Conservation (phyloP, 2,797 vertebrate genomes). For the Tympanoctomys barrerae region DNA sequence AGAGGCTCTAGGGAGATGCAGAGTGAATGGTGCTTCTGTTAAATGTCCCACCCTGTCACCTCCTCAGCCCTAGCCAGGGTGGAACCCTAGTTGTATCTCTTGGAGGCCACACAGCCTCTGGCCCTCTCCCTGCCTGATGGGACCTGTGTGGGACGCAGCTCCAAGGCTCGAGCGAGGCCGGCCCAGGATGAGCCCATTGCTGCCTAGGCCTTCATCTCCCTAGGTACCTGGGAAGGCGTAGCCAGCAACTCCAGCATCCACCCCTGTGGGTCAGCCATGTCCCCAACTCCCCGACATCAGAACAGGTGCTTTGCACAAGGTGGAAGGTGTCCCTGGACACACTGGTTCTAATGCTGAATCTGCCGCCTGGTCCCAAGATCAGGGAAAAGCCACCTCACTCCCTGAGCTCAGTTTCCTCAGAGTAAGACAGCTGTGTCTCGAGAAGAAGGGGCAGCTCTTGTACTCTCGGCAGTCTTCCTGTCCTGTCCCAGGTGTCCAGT, state of each 20-base stretch:
- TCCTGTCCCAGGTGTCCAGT: not conserved
- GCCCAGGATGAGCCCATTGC: not conserved
- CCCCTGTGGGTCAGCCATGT: not conserved
- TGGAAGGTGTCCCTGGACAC: not conserved
- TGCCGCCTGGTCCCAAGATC: not conserved
- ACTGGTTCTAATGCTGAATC: not conserved
- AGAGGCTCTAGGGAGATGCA: not conserved
- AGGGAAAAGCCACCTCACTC: not conserved
- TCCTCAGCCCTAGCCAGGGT: not conserved
- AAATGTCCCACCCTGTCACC: not conserved
- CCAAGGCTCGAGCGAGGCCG: not conserved
- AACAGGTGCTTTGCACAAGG: not conserved
- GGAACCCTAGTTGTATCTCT: not conserved
- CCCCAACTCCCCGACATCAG: not conserved
- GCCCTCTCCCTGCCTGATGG: not conserved
- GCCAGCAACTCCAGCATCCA: too few species aligned
- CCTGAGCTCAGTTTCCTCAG: not conserved
- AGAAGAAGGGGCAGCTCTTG: not conserved
- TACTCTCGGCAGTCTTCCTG: not conserved
- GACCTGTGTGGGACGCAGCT: slow-evolving; percentile 29
- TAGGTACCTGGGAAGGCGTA: not conserved
- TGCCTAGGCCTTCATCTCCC: not conserved
- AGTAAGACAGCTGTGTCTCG: not conserved
- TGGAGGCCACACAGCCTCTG: not conserved
- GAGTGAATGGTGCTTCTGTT: not conserved